Evolutionary conservation across 2,888 invertebrate genomes (phyloP), one percentile per base, ranked within the genome.

Genomic region (Dioctria rufipes): DNA sequence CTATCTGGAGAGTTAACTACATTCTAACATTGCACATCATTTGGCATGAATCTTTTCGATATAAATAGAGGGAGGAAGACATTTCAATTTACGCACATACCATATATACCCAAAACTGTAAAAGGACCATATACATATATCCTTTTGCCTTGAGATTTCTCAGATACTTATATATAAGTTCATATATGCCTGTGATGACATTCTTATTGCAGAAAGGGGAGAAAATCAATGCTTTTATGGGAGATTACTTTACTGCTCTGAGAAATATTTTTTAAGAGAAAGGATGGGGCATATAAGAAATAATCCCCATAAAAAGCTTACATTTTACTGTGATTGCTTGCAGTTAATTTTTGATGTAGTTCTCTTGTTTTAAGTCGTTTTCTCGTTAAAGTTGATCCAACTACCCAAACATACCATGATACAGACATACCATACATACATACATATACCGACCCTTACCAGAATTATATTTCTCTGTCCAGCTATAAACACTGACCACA

Each of bases 151-250:
- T 2, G 69, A 39, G 69, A 39, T n/a, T 60, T 25, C 25, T 25
- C 25, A 25, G 2, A 25, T 25, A 25, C 25, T 25, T 25, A 25
- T 65, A 40, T 11, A 40, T 42, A n/a, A 42, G 9, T 6, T n/a
- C 3, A n/a, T 40, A 40, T 49, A 69, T 69, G 51, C 25, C 25
- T 69, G 51, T 37, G 69, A 69, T 69, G 69, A 69, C 69, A 69
- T 51, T 51, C 69, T 42, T 51, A 51, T 51, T 69, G 49, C 49
- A 69, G 43, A 43, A 51, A 49, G 13, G 25, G 69, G 51, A 69
- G 69, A 69, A 69, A 69, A 69, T 69, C 69, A 69, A 69, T 69
- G 69, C 69, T 54, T 69, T 69, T 69, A 69, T 69, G 69, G 69
- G 51, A n/a, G 43, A 1, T 46, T 46, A 43, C 51, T 37, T 69